Percentiles rank a stretch among this genome's conserved stretches.
Conservation (phyloP, 2,888 invertebrate genomes). For the Luperina testacea region DNA sequence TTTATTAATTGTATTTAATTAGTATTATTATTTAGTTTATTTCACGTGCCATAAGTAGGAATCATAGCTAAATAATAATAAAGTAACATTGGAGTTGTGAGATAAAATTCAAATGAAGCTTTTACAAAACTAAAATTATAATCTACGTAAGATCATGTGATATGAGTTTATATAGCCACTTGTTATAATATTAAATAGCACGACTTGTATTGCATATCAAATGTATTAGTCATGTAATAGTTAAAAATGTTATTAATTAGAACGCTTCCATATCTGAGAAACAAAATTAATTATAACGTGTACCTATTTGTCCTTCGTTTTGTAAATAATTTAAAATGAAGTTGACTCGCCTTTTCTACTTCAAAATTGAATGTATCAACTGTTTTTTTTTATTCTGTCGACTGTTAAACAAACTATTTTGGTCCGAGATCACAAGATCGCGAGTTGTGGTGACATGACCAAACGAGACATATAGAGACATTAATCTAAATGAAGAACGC, state of each 20-base stretch:
- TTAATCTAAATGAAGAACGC: constrained; percentile 62
- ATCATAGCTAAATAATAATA: constrained; percentile 77
- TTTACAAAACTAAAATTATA: constrained; percentile 81
- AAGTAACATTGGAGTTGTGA: constrained; percentile 88
- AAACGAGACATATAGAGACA: constrained; percentile 43
- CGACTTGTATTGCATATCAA: constrained; percentile 89
- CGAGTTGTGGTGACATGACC: constrained; percentile 55
- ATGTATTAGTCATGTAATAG: constrained; percentile 81
- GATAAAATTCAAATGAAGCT: constrained; percentile 84
- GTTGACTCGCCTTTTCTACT: constrained; percentile 76
- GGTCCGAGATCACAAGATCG: constrained; percentile 62
- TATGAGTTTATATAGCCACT: constrained; percentile 87
- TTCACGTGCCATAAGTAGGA: constrained; percentile 86
- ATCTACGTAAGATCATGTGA: constrained; percentile 90
- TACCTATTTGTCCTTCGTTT: constrained; percentile 63
- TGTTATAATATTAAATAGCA: constrained; percentile 87
- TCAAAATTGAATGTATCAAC: constrained; percentile 66
- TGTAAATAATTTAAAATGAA: constrained; percentile 67
- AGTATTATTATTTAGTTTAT: constrained; percentile 75
- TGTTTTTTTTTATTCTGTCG: constrained; percentile 51
- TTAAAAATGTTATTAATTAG: constrained; percentile 72
- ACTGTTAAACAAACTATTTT: constrained; percentile 62
- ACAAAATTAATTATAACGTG: constrained; percentile 67
- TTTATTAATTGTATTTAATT: constrained; percentile 64
- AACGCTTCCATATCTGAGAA: constrained; percentile 76